Evolutionary conservation across 2,113 vertebrate species (phyloP), one percentile per base, ranked within the genome.

Genomic region (Onychostruthus taczanowskii): DNA sequence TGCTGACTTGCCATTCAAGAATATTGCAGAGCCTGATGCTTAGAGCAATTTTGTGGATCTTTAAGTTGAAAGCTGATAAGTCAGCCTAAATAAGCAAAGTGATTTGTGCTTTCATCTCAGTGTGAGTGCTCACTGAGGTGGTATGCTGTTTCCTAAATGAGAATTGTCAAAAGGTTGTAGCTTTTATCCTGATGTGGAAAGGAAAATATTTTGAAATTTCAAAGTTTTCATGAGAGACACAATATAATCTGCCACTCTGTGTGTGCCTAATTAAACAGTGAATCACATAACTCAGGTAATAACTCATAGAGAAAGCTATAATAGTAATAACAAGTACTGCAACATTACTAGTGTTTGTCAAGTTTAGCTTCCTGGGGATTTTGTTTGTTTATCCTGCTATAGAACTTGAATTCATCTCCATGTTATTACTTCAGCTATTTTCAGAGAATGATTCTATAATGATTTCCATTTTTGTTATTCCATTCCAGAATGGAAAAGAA

Each of bases 371-470:
- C 79, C 80, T 74, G 83, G 79, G 55, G 88, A 73, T 94, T 89
- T 92, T 95, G 85, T 89, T 93, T 95, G 87, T 77, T 96, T 96
- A 77, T 92, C 39, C 43, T 3, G 1, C 46, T 84, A 69, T 59
- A 59, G 55, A 88, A 72, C 59, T 43, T 90, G 86, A 93, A 83
- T 90, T 90, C 50, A 90, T 93, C 70, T 93, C 85, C 75, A 77
- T 75, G 72, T 83, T 92, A 93, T 94, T 96, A 88, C 31, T 83
- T 85, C 75, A 87, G 70, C 53, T 85, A 80, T 95, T 95, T 91
- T 73, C 93, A 93, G 87, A 43, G 50, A 94, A 85, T 28, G 31
- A 69, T 44, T 94, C 63, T 73, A 43, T 59, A 91, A 79, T 8
- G 49, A 64, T 77, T 94, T 85, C 52, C n/a, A 77, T 56, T 95